Percentiles rank a stretch among this genome's conserved stretches.
These are phyloP conservation scores for Alouatta palliata DNA, from an alignment of 2,113 vertebrate species.

Conservation along the genomic window DNA sequence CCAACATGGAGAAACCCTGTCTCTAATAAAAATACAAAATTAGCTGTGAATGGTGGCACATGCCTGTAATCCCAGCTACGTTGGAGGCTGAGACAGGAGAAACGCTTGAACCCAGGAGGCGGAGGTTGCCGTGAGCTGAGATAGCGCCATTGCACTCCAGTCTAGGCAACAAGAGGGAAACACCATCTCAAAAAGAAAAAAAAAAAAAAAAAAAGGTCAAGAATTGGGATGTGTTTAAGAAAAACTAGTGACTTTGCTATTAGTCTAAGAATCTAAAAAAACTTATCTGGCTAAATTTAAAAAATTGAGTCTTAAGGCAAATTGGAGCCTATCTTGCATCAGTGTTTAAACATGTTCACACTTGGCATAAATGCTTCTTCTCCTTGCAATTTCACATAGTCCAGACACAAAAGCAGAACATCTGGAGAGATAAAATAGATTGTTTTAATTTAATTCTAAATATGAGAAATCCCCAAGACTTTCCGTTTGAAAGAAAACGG, in stretches of 20 bases:
- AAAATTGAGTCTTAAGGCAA: background rate
- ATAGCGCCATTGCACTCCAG: too few species aligned
- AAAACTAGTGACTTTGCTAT: background rate
- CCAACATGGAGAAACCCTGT: too few species aligned
- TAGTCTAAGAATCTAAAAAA: background rate
- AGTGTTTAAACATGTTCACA: background rate
- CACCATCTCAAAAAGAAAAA: too few species aligned
- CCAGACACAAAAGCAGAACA: background rate
- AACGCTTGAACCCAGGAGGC: too few species aligned
- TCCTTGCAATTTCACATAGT: background rate
- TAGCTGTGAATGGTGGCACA: too few species aligned
- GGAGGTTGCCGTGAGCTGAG: too few species aligned
- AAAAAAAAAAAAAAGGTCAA: background rate
- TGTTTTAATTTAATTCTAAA: background rate
- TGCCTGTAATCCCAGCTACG: too few species aligned
- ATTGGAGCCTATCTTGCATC: background rate
- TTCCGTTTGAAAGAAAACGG: background rate
- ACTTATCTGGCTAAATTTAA: background rate
- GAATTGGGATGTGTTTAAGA: background rate
- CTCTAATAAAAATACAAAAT: too few species aligned
- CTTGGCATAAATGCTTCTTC: background rate
- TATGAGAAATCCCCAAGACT: background rate
- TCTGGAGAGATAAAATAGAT: background rate
- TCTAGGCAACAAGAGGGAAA: too few species aligned
- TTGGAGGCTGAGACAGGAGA: too few species aligned